Conservation (phyloP, 2,888 invertebrate species). For the Girardia tigrina region DNA sequence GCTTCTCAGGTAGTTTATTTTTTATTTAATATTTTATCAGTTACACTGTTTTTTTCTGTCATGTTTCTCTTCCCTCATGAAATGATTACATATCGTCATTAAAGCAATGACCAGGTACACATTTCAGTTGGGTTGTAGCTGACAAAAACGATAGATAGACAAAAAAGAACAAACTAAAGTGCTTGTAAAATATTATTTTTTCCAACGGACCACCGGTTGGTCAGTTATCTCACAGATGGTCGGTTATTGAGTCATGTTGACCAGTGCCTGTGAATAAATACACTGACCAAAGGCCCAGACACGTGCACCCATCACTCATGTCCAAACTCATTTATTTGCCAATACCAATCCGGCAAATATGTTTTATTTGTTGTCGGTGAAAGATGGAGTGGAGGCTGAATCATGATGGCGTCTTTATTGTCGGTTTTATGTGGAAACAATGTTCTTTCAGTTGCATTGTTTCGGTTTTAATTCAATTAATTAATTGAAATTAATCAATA, state of each 20-base stretch:
- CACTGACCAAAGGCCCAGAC: background rate
- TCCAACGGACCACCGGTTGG: background rate
- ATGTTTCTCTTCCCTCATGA: no score
- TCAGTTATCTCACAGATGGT: slow-evolving; percentile 2
- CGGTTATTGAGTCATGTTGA: background rate
- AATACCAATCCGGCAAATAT: background rate
- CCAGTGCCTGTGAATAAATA: slow-evolving; percentile 14
- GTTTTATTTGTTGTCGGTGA: slow-evolving; percentile 2
- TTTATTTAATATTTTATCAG: background rate
- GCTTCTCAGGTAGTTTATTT: background rate
- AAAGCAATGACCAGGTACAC: background rate
- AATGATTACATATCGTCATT: no score
- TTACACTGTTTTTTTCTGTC: no score
- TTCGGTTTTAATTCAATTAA: background rate
- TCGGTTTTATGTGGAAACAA: no score
- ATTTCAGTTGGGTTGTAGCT: no score
- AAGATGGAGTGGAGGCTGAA: background rate
- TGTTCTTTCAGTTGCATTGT: background rate
- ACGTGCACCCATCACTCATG: slow-evolving; percentile 6
- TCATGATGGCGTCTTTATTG: background rate
- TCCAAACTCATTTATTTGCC: background rate
- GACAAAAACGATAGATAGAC: slow-evolving; percentile 12
- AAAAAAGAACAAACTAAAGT: background rate
- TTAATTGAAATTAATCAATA: background rate
- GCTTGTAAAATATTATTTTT: background rate